A percentile compares a stretch with the other conserved stretches of the same genome.
phyloP scores from a whole-genome alignment of 1,140 invertebrate species.

The Drosophila parabipectinata region DNA sequence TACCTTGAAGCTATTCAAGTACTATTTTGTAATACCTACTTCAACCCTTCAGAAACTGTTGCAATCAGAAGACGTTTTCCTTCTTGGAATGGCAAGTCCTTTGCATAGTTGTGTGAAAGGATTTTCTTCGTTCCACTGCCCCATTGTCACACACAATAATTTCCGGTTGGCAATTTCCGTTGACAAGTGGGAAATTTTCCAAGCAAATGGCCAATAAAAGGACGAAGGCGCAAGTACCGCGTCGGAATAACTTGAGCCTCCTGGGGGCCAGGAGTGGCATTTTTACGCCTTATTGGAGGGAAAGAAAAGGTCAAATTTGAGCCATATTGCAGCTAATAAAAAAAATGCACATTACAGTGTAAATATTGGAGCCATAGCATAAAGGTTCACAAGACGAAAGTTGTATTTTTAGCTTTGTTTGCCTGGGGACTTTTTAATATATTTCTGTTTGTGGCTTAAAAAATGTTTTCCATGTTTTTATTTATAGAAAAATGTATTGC shows the following conservation, averaged over 20 bases:
- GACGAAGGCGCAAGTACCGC: constrained; percentile 7
- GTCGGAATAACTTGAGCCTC: constrained; percentile 24
- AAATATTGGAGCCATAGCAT: not conserved
- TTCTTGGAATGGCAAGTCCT: not conserved
- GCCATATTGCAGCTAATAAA: constrained; percentile 11
- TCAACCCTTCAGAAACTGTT: not conserved
- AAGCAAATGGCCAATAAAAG: constrained; percentile 57
- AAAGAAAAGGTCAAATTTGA: not conserved
- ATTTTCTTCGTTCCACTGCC: constrained; percentile 19
- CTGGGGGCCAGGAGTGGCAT: constrained; percentile 21
- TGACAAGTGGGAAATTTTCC: constrained; percentile 56
- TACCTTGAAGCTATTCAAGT: not conserved
- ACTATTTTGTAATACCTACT: not conserved
- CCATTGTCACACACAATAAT: constrained; percentile 56
- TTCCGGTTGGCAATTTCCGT: constrained; percentile 54
- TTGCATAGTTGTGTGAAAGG: not conserved
- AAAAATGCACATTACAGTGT: not conserved
- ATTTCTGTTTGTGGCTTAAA: not conserved
- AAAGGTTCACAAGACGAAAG: too few relatives aligned
- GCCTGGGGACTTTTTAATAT: too few relatives aligned
- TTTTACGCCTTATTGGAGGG: constrained; percentile 18
- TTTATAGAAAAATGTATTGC: not conserved
- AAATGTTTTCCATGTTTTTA: too few relatives aligned
- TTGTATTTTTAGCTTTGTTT: too few relatives aligned
- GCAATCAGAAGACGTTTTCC: not conserved